Percentiles rank a stretch among this genome's conserved stretches.
phyloP scores from a whole-genome alignment of 2,797 vertebrate genomes.

The Amblyraja radiata region DNA sequence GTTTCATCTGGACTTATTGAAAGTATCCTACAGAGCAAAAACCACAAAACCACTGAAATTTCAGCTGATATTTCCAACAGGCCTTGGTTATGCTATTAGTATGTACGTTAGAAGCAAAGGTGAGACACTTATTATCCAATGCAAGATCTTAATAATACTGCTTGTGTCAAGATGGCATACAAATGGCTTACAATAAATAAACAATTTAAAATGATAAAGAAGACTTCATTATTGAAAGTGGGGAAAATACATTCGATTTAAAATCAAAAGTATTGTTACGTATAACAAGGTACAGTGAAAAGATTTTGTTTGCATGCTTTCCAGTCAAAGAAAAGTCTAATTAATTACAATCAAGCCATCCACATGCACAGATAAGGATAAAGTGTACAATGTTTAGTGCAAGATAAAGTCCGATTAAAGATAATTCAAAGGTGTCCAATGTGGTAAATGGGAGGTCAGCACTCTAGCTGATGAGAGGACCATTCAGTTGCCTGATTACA shows the following conservation, averaged over 20 bases:
- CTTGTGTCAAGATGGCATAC: background rate
- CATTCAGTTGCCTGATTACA: no score
- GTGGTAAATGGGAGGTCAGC: no score
- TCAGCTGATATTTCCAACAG: background rate
- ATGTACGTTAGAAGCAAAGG: background rate
- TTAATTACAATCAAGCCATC: no score
- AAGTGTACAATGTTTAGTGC: no score
- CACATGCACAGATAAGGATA: no score
- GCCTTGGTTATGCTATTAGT: background rate
- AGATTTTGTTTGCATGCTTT: no score
- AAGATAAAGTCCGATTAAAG: no score
- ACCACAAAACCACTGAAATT: background rate
- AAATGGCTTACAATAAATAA: background rate
- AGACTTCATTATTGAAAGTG: background rate
- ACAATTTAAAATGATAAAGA: background rate
- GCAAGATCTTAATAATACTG: background rate
- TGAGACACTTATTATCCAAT: background rate
- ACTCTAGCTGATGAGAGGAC: no score
- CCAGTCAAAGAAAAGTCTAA: no score
- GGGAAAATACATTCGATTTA: background rate
- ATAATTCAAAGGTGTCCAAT: no score
- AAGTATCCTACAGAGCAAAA: background rate
- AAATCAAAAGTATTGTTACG: background rate
- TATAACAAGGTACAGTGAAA: no score
- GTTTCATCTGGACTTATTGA: background rate